Conservation (phyloP, 2,888 invertebrate genomes). For the Lycophotia porphyrea region DNA sequence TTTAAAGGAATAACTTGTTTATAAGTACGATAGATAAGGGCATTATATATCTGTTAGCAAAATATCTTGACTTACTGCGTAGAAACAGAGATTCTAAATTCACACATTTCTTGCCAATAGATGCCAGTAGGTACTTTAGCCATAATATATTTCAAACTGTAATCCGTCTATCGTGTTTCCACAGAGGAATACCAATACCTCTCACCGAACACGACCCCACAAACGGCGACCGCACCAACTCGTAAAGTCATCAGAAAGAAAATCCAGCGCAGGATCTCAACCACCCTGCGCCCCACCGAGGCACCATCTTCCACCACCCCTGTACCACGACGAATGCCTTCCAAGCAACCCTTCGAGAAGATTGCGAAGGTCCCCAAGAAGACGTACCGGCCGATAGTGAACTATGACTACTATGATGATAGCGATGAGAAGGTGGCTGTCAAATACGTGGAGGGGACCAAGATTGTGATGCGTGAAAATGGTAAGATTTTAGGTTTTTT, state of each 20-base stretch:
- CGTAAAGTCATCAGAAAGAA: constrained; percentile 79
- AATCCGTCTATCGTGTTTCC: constrained; percentile 41
- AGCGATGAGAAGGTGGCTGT: constrained; percentile 89
- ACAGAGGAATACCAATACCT: constrained; percentile 87
- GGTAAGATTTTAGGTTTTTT: constrained; percentile 73
- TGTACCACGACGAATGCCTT: constrained; percentile 64
- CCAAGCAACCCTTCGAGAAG: constrained; percentile 80
- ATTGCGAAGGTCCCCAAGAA: constrained; percentile 73
- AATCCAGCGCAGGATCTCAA: constrained; percentile 81
- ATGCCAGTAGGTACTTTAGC: not conserved
- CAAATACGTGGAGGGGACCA: constrained; percentile 88
- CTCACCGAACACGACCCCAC: constrained; percentile 81
- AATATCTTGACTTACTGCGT: not conserved
- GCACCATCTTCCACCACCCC: constrained; percentile 49
- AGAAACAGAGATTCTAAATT: not conserved
- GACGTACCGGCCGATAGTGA: constrained; percentile 81
- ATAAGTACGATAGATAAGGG: not conserved
- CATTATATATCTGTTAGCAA: not conserved
- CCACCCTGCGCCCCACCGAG: constrained; percentile 75
- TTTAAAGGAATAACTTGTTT: not conserved
- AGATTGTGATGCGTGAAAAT: constrained; percentile 89
- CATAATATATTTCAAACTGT: not conserved
- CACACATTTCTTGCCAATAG: not conserved
- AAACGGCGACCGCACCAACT: constrained; percentile 61
- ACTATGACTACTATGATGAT: constrained; percentile 94